These are phyloP conservation scores for Centropyge bicolor DNA, from an alignment of 2,797 vertebrate genomes.

Conservation along the genomic window DNA sequence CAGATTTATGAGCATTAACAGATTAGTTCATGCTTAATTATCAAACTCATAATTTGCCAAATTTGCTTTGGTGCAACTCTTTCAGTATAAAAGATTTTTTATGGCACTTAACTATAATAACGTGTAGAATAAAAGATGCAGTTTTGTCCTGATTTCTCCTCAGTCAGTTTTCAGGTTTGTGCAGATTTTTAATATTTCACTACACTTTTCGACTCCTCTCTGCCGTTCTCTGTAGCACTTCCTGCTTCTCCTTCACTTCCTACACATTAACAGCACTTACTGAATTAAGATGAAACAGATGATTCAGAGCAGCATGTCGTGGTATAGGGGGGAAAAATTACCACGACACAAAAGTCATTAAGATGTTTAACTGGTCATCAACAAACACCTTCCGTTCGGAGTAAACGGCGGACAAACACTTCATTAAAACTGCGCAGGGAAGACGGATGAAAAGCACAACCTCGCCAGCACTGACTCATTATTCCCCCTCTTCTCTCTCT, in stretches of 20 bases:
- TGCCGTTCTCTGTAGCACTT: background rate
- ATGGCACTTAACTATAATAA: background rate
- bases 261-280: slow-evolving; percentile 12
- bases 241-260: background rate
- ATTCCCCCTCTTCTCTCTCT: slow-evolving; percentile 20
- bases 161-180: background rate
- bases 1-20: background rate
- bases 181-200: background rate
- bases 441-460: slow-evolving; percentile 37
- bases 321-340: background rate
- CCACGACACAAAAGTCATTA: slow-evolving; percentile 17
- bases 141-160: background rate
- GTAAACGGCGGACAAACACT: slow-evolving; percentile 43
- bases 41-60: background rate
- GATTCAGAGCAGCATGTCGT: background rate
- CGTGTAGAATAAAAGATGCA: background rate
- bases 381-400: slow-evolving; percentile 37
- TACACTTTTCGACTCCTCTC: background rate
- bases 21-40: background rate
- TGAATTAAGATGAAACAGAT: slow-evolving; percentile 17
- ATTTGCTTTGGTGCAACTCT: background rate
- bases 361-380: slow-evolving; percentile 34
- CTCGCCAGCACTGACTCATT: slow-evolving; percentile 20
- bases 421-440: slow-evolving; percentile 49
- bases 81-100: background rate